A percentile compares a stretch with the other conserved stretches of the same genome.
These are phyloP conservation scores for Platorchestia sp. DNA, from an alignment of 1,140 invertebrate genomes.

Conservation along the genomic window DNA sequence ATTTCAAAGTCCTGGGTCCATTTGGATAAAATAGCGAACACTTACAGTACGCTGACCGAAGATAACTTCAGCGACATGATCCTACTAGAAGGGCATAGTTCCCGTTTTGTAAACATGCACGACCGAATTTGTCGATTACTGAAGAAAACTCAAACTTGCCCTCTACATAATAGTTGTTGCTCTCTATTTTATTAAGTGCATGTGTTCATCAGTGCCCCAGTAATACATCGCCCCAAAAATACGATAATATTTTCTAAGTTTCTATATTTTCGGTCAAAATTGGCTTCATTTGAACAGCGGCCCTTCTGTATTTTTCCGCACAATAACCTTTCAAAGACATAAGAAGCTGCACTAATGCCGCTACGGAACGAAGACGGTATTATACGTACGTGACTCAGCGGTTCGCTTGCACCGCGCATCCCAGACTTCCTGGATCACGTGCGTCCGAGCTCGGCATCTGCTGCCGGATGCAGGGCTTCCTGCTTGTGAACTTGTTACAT, in stretches of 20 bases:
- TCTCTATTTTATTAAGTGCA: neutral
- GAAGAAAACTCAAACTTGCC: neutral
- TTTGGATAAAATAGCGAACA: neutral
- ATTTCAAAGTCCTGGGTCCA: neutral
- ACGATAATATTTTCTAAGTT: too few species aligned
- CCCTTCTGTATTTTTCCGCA: neutral
- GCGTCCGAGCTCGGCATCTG: neutral
- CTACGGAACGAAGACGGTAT: neutral
- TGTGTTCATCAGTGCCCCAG: neutral
- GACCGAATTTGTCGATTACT: neutral
- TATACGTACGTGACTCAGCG: neutral
- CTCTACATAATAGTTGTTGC: neutral
- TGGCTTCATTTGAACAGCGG: neutral
- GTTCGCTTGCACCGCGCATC: neutral
- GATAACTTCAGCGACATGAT: neutral
- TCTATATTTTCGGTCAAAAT: too few species aligned
- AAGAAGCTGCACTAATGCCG: neutral
- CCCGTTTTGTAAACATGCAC: neutral
- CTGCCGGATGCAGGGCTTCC: slow-evolving; percentile 16
- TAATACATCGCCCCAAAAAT: too few species aligned
- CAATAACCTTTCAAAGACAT: neutral
- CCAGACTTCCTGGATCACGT: neutral
- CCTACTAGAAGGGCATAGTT: neutral
- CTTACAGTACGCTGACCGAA: neutral
- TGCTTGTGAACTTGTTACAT: slow-evolving; percentile 15